These are phyloP conservation scores for Callocephalon fimbriatum DNA, from an alignment of 2,113 vertebrate genomes.

Conservation along the genomic window DNA sequence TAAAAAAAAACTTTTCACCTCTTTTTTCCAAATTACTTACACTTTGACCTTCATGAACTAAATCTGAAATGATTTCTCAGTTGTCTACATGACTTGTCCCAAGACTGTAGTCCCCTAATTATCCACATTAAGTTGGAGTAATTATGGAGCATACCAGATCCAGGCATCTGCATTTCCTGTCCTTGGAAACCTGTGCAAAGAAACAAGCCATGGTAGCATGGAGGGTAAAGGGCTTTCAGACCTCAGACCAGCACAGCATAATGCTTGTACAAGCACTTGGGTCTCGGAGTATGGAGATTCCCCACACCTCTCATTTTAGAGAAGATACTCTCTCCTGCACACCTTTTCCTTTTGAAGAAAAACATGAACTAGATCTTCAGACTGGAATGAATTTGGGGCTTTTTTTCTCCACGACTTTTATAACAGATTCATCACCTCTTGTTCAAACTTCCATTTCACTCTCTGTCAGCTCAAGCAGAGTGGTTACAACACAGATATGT, in stretches of 20 bases:
- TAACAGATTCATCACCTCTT: rapidly evolving
- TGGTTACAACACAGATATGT: neutral
- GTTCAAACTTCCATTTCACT: neutral
- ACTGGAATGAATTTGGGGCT: neutral
- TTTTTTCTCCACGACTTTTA: neutral
- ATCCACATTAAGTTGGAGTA: neutral
- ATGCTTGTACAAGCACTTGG: neutral
- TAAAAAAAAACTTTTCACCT: neutral
- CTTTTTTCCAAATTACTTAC: neutral
- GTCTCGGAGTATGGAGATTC: neutral
- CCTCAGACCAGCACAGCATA: rapidly evolving
- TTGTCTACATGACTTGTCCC: neutral
- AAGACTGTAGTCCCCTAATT: neutral
- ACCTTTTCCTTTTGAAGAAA: neutral
- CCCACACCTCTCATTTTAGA: neutral
- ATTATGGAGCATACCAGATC: neutral
- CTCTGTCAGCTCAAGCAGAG: neutral
- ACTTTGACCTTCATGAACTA: neutral
- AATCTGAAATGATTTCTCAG: neutral
- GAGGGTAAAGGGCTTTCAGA: neutral
- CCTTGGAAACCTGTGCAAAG: neutral
- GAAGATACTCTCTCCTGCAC: neutral
- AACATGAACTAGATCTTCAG: neutral
- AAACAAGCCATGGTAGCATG: rapidly evolving
- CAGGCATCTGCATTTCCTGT: neutral